Conservation (phyloP, 2,113 vertebrate genomes). For the zebrafish (Danio rerio) region DNA sequence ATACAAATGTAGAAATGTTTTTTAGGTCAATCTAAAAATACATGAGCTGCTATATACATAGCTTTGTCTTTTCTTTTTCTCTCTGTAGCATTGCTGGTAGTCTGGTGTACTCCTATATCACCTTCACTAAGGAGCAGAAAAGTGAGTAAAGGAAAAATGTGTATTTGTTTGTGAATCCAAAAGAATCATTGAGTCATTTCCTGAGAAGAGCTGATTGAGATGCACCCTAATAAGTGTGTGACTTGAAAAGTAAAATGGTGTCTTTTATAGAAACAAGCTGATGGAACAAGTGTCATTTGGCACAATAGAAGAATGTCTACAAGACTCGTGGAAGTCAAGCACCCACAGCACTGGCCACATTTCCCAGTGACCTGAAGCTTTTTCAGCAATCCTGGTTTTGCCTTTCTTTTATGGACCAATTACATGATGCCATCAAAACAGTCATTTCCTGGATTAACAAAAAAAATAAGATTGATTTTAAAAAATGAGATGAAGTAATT, state of each 20-base stretch:
- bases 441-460: background rate
- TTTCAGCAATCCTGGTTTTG: no score
- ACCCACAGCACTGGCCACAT: background rate
- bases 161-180: background rate
- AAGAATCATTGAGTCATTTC: no score
- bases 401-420: background rate
- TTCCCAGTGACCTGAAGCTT: background rate
- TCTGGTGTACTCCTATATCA: slow-evolving; percentile 95
- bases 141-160: slow-evolving; percentile 38
- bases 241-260: no score
- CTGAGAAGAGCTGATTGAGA: no score
- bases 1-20: slow-evolving; percentile 6
- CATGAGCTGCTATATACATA: background rate
- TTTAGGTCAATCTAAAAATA: no score
- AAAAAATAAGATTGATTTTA: background rate
- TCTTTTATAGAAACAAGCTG: slow-evolving; percentile 13
- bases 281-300: background rate
- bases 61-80: slow-evolving; percentile 52
- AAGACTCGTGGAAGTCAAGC: background rate
- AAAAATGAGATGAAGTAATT: no score
- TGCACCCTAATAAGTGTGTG: no score
- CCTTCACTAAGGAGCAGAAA: slow-evolving; percentile 87
- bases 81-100: slow-evolving; percentile 88
- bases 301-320: background rate
- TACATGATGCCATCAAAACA: background rate